A percentile compares a stretch with the other conserved stretches of the same genome.
Conservation (phyloP, 2,797 vertebrate genomes). For the Trematomus bernacchii region DNA sequence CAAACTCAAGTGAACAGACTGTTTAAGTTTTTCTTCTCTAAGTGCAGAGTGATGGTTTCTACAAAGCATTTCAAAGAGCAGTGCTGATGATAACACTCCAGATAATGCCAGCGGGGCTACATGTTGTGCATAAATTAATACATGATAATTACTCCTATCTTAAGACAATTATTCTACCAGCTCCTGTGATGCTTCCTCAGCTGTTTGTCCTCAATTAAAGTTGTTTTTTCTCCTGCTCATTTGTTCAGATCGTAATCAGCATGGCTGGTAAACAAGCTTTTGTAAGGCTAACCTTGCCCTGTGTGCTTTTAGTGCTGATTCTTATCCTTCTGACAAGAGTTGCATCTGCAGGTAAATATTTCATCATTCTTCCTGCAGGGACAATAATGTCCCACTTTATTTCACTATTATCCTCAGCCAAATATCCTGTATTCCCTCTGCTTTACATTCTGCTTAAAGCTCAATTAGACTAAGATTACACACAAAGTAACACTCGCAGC, state of each 20-base stretch:
- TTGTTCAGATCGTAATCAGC: slow-evolving; percentile 67
- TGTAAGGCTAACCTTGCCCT: slow-evolving; percentile 51
- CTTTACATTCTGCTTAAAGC: not conserved
- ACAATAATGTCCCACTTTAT: not conserved
- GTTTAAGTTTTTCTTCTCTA: not conserved
- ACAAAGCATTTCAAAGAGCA: slow-evolving; percentile 21
- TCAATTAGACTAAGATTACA: not conserved
- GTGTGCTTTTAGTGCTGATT: slow-evolving; percentile 57
- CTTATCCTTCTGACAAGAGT: slow-evolving; percentile 47
- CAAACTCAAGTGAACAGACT: slow-evolving; percentile 10
- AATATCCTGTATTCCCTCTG: not conserved
- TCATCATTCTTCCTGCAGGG: slow-evolving; percentile 17
- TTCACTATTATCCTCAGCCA: not conserved
- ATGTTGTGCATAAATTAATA: slow-evolving; percentile 56
- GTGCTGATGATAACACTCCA: slow-evolving; percentile 25
- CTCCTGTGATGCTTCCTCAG: slow-evolving; percentile 65
- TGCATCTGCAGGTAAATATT: slow-evolving; percentile 54
- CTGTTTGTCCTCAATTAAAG: slow-evolving; percentile 70
- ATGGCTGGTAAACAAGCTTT: slow-evolving; percentile 60
- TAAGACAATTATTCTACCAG: slow-evolving; percentile 55
- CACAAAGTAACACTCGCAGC: not conserved
- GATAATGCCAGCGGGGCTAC: slow-evolving; percentile 32
- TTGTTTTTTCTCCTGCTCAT: slow-evolving; percentile 58
- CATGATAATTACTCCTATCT: slow-evolving; percentile 61
- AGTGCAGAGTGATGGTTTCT: slow-evolving; percentile 44